Conservation (phyloP, 2,888 invertebrate genomes). For the Lithophane socia region DNA sequence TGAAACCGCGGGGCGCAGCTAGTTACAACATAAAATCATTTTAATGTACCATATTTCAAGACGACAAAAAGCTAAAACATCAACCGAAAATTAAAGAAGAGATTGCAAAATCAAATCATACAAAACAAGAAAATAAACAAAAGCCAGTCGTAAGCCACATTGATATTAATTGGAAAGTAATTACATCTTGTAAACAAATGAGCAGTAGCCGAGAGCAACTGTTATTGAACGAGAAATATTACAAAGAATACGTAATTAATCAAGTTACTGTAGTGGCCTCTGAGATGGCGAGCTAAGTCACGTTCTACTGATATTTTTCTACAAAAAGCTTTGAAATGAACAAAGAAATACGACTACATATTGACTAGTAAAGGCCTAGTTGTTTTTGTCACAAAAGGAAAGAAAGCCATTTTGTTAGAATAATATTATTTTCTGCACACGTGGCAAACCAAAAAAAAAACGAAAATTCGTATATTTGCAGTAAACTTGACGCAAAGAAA, state of each 20-base stretch:
- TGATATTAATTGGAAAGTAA: slow-evolving; percentile 6
- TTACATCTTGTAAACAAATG: slow-evolving; percentile 32
- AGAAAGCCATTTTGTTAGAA: not conserved
- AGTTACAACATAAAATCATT: too few species aligned
- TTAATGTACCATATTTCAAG: too few species aligned
- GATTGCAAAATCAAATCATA: too few species aligned
- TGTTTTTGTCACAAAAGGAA: not conserved
- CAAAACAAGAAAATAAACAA: not conserved
- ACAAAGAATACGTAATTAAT: slow-evolving; percentile 44
- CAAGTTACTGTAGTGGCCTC: slow-evolving; percentile 9
- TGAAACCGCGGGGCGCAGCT: too few species aligned
- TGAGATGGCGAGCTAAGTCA: not conserved
- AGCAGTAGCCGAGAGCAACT: slow-evolving; percentile 15
- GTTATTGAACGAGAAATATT: slow-evolving; percentile 42
- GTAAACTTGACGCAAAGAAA: too few species aligned
- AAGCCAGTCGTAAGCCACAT: not conserved
- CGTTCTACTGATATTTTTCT: not conserved
- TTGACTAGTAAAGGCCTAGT: not conserved
- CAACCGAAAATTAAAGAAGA: too few species aligned
- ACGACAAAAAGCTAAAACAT: too few species aligned
- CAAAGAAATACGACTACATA: not conserved
- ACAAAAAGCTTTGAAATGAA: not conserved
- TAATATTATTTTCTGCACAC: not conserved
- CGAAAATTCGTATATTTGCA: too few species aligned
- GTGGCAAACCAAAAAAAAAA: too few species aligned